phyloP scores from a whole-genome alignment of 2,113 vertebrate genomes.

The Probosciger aterrimus region DNA sequence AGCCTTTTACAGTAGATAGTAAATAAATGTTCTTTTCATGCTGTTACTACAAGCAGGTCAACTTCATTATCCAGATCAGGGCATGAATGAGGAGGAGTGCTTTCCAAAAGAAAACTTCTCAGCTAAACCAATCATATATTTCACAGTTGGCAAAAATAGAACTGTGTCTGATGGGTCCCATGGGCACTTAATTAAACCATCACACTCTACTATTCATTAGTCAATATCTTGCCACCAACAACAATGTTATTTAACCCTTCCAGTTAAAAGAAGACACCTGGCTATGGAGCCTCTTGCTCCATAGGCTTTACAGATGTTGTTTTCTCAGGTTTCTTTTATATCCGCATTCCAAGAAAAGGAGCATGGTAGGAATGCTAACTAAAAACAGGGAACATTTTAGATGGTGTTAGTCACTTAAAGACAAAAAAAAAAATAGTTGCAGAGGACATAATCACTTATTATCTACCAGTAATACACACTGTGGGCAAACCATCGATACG shows the following conservation, averaged over 20 bases:
- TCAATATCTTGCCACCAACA: background rate
- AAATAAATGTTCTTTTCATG: slow-evolving; percentile 25
- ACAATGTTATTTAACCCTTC: background rate
- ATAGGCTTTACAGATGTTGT: background rate
- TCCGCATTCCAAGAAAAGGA: background rate
- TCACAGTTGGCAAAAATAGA: background rate
- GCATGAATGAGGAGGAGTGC: background rate
- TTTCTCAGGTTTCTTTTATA: background rate
- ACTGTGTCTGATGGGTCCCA: background rate
- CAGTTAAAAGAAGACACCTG: background rate
- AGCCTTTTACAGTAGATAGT: background rate
- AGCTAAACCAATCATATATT: background rate
- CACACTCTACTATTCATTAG: background rate
- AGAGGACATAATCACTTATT: background rate
- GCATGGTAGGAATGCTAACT: background rate
- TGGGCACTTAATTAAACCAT: background rate
- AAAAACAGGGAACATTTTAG: background rate
- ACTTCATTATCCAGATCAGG: background rate
- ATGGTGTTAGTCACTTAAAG: background rate
- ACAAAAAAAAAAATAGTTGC: background rate
- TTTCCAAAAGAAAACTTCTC: background rate
- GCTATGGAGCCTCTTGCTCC: background rate
- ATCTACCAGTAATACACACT: background rate
- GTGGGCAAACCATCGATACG: background rate
- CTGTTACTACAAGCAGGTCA: slow-evolving; percentile 21